Evolutionary conservation across 2,113 vertebrate species (phyloP).

Genomic region (Silurus meridionalis): DNA sequence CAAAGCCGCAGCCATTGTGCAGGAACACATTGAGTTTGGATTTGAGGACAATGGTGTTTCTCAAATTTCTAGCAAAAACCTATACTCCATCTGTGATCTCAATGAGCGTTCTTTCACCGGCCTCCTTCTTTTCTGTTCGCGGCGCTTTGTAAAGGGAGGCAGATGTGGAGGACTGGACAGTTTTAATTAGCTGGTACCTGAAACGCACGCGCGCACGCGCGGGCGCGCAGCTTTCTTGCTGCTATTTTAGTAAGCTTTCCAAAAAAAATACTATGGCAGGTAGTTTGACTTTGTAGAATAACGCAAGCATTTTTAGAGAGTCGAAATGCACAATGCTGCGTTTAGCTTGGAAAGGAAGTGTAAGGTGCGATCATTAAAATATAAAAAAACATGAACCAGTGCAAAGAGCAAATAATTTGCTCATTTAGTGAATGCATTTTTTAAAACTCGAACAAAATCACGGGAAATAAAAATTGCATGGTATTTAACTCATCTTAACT

Average conservation of each 20-base stretch:
- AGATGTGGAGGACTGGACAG: slow-evolving; percentile 88
- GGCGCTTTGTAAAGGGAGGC: slow-evolving; percentile 86
- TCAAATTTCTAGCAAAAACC: slow-evolving; percentile 95
- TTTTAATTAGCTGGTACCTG: slow-evolving; percentile 89
- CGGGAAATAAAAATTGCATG: not conserved
- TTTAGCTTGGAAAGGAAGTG: not conserved
- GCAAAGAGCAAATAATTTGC: not conserved
- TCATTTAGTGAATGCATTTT: not conserved
- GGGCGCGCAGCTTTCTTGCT: slow-evolving; percentile 11
- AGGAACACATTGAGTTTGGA: slow-evolving; percentile 94
- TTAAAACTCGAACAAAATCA: not conserved
- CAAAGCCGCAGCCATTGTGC: slow-evolving; percentile 88
- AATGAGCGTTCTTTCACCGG: slow-evolving; percentile 86
- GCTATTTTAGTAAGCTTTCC: not conserved
- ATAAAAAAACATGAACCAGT: too few relatives aligned
- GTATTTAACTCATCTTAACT: not conserved
- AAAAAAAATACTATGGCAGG: not conserved
- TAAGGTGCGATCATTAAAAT: not conserved
- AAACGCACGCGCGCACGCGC: slow-evolving; percentile 50
- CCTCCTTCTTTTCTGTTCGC: slow-evolving; percentile 78
- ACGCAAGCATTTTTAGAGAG: not conserved
- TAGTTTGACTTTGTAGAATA: not conserved
- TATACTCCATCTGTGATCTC: slow-evolving; percentile 98
- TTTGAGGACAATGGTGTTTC: slow-evolving; percentile 97
- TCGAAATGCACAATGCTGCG: not conserved